These are phyloP conservation scores for Lamellibrachia satsuma DNA, from an alignment of 2,888 invertebrate genomes.

Conservation along the genomic window DNA sequence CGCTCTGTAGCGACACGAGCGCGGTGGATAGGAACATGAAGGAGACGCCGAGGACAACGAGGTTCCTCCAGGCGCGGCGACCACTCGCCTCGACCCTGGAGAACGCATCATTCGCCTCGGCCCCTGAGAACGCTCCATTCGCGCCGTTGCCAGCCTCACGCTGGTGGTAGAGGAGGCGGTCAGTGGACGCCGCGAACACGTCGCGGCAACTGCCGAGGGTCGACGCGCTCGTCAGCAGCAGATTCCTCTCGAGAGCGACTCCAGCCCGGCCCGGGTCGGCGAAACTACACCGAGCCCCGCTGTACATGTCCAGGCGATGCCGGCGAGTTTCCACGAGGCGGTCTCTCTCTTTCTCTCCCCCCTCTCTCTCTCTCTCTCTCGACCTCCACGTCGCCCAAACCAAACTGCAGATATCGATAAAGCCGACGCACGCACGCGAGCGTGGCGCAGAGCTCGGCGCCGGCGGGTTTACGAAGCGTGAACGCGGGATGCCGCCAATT, in stretches of 20 bases:
- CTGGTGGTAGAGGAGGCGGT: not conserved
- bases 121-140: not conserved
- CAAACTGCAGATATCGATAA: constrained; percentile 8
- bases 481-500: not conserved
- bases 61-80: constrained; percentile 53
- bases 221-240: not conserved
- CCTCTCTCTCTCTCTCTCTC: not conserved
- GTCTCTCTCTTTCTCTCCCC: not conserved
- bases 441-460: constrained; percentile 26
- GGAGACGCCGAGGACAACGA: constrained; percentile 54
- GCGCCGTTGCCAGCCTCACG: not conserved
- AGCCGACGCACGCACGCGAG: constrained; percentile 8
- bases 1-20: constrained; percentile 58
- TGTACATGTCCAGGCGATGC: not conserved
- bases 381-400: not conserved
- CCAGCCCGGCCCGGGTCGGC: not conserved
- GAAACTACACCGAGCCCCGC: not conserved
- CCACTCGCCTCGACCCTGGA: not conserved
- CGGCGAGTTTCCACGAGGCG: not conserved
- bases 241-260: not conserved
- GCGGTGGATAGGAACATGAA: constrained; percentile 62
- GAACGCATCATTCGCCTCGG: not conserved
- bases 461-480: constrained; percentile 24
- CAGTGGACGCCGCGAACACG: not conserved
- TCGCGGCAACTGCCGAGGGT: constrained; percentile 1